Conservation (phyloP, 64 coral and sea anemone genomes). For the Dendronephthya gigantea region DNA sequence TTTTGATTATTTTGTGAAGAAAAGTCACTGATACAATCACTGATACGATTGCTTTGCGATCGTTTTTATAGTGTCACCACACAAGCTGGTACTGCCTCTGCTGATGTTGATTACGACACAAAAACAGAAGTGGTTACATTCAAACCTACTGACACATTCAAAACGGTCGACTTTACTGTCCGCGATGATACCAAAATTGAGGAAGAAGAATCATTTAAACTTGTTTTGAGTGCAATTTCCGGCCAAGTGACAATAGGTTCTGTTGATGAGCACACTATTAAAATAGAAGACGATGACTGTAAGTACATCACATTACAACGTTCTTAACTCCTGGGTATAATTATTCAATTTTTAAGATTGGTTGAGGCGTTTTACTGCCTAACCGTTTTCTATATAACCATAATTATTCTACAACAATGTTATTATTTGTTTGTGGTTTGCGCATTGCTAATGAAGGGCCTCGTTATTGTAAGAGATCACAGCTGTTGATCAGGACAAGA, state of each 20-base stretch:
- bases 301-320: not conserved
- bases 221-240: not conserved
- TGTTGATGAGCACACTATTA: not conserved
- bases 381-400: too few relatives aligned
- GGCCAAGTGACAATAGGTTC: not conserved
- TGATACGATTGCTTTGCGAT: not conserved
- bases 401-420: too few relatives aligned
- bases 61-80: not conserved
- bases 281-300: not conserved
- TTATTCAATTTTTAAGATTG: too few relatives aligned
- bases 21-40: too few relatives aligned
- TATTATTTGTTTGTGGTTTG: too few relatives aligned
- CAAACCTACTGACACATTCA: not conserved
- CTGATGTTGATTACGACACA: not conserved
- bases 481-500: too few relatives aligned
- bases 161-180: not conserved
- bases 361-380: too few relatives aligned
- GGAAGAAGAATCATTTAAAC: not conserved
- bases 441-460: too few relatives aligned
- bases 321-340: too few relatives aligned
- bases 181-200: not conserved
- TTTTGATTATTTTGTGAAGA: too few relatives aligned
- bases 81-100: not conserved
- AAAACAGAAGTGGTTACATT: not conserved
- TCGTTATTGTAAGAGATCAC: too few relatives aligned